phyloP scores from a whole-genome alignment of 2,797 vertebrate genomes.

The Thunnus albacares region DNA sequence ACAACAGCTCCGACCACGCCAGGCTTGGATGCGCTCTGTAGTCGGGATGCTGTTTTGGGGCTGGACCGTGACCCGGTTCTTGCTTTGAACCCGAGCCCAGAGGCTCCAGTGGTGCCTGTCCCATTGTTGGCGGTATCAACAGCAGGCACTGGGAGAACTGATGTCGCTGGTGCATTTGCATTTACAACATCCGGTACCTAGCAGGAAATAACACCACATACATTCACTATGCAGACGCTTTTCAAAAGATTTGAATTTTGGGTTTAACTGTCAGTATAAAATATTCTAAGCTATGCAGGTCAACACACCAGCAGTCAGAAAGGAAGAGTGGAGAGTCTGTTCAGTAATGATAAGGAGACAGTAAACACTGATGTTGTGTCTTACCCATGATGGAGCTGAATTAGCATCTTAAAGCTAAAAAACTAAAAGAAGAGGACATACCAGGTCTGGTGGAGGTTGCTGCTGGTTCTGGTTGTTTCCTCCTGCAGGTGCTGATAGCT shows the following conservation, averaged over 20 bases:
- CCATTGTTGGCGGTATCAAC: slow-evolving; percentile 13
- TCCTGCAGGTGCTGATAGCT: slow-evolving; percentile 27
- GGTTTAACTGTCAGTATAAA: no score
- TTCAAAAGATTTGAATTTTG: background rate
- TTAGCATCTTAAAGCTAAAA: slow-evolving; percentile 4
- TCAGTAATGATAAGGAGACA: background rate
- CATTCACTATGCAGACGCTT: background rate
- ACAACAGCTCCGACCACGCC: background rate
- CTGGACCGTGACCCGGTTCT: slow-evolving; percentile 48
- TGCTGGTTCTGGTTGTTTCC: slow-evolving; percentile 55
- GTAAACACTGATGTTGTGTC: background rate
- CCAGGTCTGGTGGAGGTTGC: slow-evolving; percentile 52
- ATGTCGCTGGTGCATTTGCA: slow-evolving; percentile 19
- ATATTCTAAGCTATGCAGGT: background rate
- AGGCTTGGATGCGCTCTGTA: slow-evolving; percentile 43
- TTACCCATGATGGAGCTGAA: background rate
- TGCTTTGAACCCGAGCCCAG: slow-evolving; percentile 43
- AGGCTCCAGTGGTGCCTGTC: slow-evolving; percentile 17
- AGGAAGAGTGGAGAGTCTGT: background rate
- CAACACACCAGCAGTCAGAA: background rate
- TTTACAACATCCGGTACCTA: slow-evolving; percentile 61
- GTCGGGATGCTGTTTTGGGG: slow-evolving; percentile 47
- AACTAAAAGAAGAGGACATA: slow-evolving; percentile 24
- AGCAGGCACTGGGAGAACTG: slow-evolving; percentile 26
- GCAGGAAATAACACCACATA: background rate